phyloP scores from a whole-genome alignment of 2,888 invertebrate species.

The Scrobipalpa costella region DNA sequence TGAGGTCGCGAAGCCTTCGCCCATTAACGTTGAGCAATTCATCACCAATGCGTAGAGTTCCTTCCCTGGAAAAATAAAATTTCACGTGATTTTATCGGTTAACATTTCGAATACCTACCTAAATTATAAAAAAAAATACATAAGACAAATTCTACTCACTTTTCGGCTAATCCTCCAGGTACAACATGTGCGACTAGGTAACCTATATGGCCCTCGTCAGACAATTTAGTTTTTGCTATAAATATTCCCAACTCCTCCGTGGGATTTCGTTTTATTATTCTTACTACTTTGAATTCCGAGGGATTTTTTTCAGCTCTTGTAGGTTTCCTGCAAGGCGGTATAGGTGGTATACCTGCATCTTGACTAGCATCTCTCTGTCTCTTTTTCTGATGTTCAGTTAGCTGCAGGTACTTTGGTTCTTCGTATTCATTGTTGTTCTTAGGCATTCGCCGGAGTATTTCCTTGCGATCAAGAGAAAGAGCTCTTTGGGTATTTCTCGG shows the following conservation, averaged over 20 bases:
- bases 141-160: conserved; percentile 68
- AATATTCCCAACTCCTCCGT: conserved; percentile 86
- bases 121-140: conserved; percentile 14
- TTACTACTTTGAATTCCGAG: conserved; percentile 76
- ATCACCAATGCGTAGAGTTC: conserved; percentile 84
- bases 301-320: conserved; percentile 57
- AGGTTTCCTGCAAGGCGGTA: conserved; percentile 71
- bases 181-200: conserved; percentile 87
- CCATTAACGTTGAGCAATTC: conserved; percentile 88
- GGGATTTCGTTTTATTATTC: conserved; percentile 78
- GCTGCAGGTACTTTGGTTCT: conserved; percentile 70
- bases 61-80: conserved; percentile 77
- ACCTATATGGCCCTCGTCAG: conserved; percentile 82
- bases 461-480: conserved; percentile 78
- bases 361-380: conserved; percentile 67
- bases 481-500: conserved; percentile 75
- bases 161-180: conserved; percentile 85
- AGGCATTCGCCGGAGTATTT: conserved; percentile 76
- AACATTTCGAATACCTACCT: background rate
- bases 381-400: conserved; percentile 77
- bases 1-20: conserved; percentile 83
- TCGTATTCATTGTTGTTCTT: conserved; percentile 61
- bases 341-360: conserved; percentile 75
- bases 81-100: no score
- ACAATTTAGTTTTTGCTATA: conserved; percentile 84